Evolutionary conservation across 37 sponge, comb jelly and placozoan genomes (phyloP), one percentile per base, ranked within the genome.

Genomic region (Petrosia ficiformis): DNA sequence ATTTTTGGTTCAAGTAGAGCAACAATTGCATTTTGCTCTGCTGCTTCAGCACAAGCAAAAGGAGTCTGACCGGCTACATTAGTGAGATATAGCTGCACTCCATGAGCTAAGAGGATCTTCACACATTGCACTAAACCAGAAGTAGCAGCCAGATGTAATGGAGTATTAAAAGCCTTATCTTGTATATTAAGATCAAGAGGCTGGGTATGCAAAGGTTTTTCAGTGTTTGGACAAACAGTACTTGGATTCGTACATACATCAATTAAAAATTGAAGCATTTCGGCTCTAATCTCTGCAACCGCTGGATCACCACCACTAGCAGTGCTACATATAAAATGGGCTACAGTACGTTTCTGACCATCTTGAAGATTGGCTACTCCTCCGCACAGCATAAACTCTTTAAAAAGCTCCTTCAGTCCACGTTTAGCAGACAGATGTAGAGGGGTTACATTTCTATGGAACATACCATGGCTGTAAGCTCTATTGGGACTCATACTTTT

Each of bases 41-140:
- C 30, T 4, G n/a, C 44, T 21, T 68, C 67, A 26, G 77, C 77
- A 38, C 66, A 64, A 65, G 63, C 77, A 39, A 77, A 67, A 1
- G 77, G 67, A 11, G 77, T 77, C 67, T 77, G 77, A n/a, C 67
- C 54, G 0, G 77, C 77, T 5, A 77, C 37, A 39, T 77, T 77
- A 19, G 42, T 65, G 8, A 0, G 5, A 26, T 39, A 3, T 6
- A 66, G 8, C 29, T 42, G 19, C 4, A 44, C 77, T 4, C 67
- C 68, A 35, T 77, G 66, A 65, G 25, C n/a, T 3, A 77, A 29
- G 14, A 77, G 67, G 10, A 77, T 65, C 68, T 67, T 30, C 0
- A 38, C 66, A 48, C 67, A 65, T 32, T 25, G 25, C 25, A 66
- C 29, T 0, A 77, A 35, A 2, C 77, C 77, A 1, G 77, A 77